Conservation (phyloP, 2,113 vertebrate species). For the Agapornis roseicollis region DNA sequence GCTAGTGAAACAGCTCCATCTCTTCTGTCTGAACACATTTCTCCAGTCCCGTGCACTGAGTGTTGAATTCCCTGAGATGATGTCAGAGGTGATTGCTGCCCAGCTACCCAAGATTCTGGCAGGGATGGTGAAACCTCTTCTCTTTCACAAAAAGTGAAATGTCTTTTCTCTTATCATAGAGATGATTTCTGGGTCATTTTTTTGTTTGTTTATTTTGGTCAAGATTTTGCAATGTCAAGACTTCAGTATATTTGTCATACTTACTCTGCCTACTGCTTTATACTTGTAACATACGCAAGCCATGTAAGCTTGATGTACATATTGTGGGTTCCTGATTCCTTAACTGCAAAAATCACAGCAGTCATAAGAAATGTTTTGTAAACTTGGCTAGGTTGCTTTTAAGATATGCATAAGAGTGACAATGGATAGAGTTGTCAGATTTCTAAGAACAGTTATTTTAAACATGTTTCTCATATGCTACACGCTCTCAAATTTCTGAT, state of each 20-base stretch:
- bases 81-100: slow-evolving; percentile 96
- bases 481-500: slow-evolving; percentile 9
- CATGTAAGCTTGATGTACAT: slow-evolving; percentile 59
- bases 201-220: slow-evolving; percentile 44
- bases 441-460: slow-evolving; percentile 30
- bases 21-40: slow-evolving; percentile 96
- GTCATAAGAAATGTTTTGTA: slow-evolving; percentile 61
- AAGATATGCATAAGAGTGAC: slow-evolving; percentile 41
- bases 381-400: slow-evolving; percentile 50
- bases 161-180: slow-evolving; percentile 56
- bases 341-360: slow-evolving; percentile 54
- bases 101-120: slow-evolving; percentile 96
- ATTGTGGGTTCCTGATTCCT: slow-evolving; percentile 44
- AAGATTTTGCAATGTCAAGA: slow-evolving; percentile 50
- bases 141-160: slow-evolving; percentile 94
- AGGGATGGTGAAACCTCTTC: slow-evolving; percentile 95
- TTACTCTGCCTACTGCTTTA: slow-evolving; percentile 51
- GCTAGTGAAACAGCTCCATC: slow-evolving; percentile 96
- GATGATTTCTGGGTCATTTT: slow-evolving; percentile 33
- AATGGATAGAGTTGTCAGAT: slow-evolving; percentile 14
- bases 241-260: slow-evolving; percentile 49
- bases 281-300: slow-evolving; percentile 61
- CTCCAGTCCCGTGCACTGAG: slow-evolving; percentile 93
- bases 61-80: slow-evolving; percentile 98
- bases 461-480: slow-evolving; percentile 55